Evolutionary conservation across 2,797 vertebrate genomes (phyloP), one percentile per base, ranked within the genome.

Genomic region (Knipowitschia caucasica): DNA sequence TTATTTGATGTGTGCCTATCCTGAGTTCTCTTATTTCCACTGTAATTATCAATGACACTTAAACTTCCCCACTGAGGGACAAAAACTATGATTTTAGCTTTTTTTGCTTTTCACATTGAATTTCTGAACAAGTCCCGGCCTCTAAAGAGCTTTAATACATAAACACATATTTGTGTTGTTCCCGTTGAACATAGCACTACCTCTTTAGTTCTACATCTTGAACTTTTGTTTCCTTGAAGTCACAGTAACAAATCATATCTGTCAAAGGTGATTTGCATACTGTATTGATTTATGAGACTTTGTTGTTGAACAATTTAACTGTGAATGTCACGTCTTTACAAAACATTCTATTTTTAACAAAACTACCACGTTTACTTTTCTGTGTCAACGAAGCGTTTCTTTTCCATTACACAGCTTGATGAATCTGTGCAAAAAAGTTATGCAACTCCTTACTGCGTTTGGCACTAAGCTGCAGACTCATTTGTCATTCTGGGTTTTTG

Each of bases 401-500:
- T 73, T 82, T 74, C 59, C 62, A 70, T 78, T 40, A 29, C 34
- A n/a, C 4, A 7, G 34, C 38, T 55, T 52, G 57, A 47, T 66
- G 53, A 71, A 67, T 80, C 62, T 65, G 23, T 31, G 26, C n/a
- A n/a, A 26, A 33, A 59, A 27, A 36, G 55, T 72, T 75, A 77
- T 49, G 65, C 61, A 71, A 69, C 40, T 15, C 4, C 10, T 6
- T 46, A 49, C 40, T 43, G 17, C 58, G 27, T 59, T 69, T 68
- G 67, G 69, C 63, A 53, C 26, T 42, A 44, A 0, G 30, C 58
- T 53, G 33, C 45, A 69, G 64, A 75, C 64, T 67, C 60, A 73
- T 83, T 78, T 64, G 49, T 74, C 67, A 71, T 60, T 39, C 38
- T 54, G 54, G 15, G 36, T 56, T 45, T 56, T 43, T 64, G 58